Evolutionary conservation across 2,888 invertebrate species (phyloP).

Genomic region (Taphrorychus bicolor): DNA sequence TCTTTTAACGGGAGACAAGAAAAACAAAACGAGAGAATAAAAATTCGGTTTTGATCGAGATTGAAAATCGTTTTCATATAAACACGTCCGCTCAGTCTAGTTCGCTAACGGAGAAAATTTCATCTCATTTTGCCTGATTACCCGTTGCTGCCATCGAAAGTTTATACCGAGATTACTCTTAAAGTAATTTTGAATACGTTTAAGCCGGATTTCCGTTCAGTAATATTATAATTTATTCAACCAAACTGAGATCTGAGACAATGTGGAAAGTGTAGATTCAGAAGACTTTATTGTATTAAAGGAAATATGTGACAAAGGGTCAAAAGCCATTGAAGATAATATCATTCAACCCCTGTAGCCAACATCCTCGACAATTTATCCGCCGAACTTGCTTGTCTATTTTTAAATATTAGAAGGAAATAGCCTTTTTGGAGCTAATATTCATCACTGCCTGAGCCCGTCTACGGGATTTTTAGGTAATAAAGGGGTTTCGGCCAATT

Average conservation of each 20-base stretch:
- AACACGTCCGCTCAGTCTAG: slow-evolving; percentile 11
- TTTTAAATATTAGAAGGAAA: slow-evolving; percentile 20
- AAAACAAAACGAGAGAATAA: slow-evolving; percentile 9
- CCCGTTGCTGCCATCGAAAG: neutral
- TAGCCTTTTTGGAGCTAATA: slow-evolving; percentile 22
- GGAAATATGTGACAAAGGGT: too few relatives aligned
- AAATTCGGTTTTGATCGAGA: slow-evolving; percentile 10
- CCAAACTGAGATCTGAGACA: too few relatives aligned
- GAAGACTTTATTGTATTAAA: too few relatives aligned
- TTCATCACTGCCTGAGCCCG: slow-evolving; percentile 21
- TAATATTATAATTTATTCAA: too few relatives aligned
- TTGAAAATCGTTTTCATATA: slow-evolving; percentile 18
- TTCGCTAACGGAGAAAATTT: slow-evolving; percentile 11
- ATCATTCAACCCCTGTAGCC: neutral
- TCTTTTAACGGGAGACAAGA: neutral
- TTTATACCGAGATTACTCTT: neutral
- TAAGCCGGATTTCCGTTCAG: neutral
- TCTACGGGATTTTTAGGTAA: slow-evolving; percentile 24
- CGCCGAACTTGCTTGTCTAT: slow-evolving; percentile 6
- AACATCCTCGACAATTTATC: slow-evolving; percentile 14
- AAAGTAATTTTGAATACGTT: neutral
- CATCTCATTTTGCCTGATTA: slow-evolving; percentile 22
- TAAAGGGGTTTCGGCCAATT: neutral
- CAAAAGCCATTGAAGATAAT: neutral
- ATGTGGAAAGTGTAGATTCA: too few relatives aligned